Evolutionary conservation across 37 sponge, comb jelly and placozoan genomes (phyloP).

Genomic region (Diacarnus erythraeanus): DNA sequence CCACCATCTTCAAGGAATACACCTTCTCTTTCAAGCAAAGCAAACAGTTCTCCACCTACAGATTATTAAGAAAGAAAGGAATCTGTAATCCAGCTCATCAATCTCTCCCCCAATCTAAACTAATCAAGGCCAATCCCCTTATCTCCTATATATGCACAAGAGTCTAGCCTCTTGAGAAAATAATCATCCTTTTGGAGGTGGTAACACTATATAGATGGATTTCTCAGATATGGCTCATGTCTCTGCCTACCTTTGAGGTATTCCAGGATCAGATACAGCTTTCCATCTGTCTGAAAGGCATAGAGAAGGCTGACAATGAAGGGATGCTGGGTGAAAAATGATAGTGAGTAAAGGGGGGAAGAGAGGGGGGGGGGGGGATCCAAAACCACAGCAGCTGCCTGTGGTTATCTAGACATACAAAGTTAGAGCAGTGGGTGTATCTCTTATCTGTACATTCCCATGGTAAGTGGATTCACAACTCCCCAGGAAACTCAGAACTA

Average conservation of each 20-base stretch:
- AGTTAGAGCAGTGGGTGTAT: too few species aligned
- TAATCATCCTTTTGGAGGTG: too few species aligned
- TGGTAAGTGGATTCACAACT: too few species aligned
- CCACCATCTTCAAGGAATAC: slow-evolving; percentile 95
- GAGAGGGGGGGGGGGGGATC: too few species aligned
- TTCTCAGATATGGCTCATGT: too few species aligned
- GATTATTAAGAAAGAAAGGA: not conserved
- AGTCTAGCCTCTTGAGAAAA: too few species aligned
- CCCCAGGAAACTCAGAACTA: too few species aligned
- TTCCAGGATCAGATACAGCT: slow-evolving; percentile 96
- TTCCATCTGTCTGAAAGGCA: slow-evolving; percentile 95
- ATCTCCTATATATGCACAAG: not conserved
- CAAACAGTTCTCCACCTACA: slow-evolving; percentile 96
- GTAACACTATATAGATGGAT: too few species aligned
- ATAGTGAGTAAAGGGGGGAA: not conserved
- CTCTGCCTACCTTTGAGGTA: slow-evolving; percentile 97
- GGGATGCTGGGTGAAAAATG: slow-evolving; percentile 58
- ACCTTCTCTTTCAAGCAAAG: slow-evolving; percentile 95
- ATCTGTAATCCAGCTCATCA: not conserved
- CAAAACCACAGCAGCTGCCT: too few species aligned
- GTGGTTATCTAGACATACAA: too few species aligned
- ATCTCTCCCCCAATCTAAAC: too few species aligned
- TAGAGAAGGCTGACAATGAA: slow-evolving; percentile 92
- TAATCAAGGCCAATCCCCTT: not conserved
- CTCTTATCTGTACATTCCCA: too few species aligned